Evolutionary conservation across 2,797 vertebrate species (phyloP), one percentile per base, ranked within the genome.

Genomic region (Nannoperca australis): DNA sequence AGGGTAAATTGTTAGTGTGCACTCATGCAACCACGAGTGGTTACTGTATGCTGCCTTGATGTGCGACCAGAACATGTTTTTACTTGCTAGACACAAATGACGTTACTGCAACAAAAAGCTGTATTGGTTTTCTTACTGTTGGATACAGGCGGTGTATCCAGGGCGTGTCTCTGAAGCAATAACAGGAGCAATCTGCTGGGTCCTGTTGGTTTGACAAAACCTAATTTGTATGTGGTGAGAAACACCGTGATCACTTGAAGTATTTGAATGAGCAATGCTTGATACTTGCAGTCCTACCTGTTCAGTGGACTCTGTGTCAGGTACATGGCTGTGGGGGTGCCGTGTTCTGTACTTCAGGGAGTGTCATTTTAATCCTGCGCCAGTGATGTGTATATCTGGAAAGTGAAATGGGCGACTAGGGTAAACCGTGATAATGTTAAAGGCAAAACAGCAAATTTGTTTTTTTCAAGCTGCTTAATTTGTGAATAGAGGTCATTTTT

Each of bases 231-330:
- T 75, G 49, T 53, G 34, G 71, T 47, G 45, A 32, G n/a, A 79
- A 27, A 36, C 6, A 5, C n/a, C 32, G 5, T 27, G 20, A 32
- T 74, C 27, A 2, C 4, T 22, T 32, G 5, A 65, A 64, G 40
- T 38, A 73, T 79, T 75, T 86, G 38, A 49, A 76, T 86, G 80
- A 91, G 59, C 14, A 76, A 79, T 24, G 49, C 24, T 44, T 58
- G 12, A 54, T 73, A 45, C 47, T 55, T 75, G 70, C 73, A 42
- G 70, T 61, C 49, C 10, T 64, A 75, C 83, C 75, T 73, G 88
- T 87, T 87, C 7, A 15, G 40, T 73, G 36, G 14, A 36, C 44
- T 54, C 24, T 50, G 24, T 14, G 60, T 40, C 36, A 64, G 24
- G 22, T 13, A 13, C 10, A 0, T 40, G 36, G 15, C 12, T 13